phyloP scores from a whole-genome alignment of 2,797 vertebrate species.

The Manis javanica region DNA sequence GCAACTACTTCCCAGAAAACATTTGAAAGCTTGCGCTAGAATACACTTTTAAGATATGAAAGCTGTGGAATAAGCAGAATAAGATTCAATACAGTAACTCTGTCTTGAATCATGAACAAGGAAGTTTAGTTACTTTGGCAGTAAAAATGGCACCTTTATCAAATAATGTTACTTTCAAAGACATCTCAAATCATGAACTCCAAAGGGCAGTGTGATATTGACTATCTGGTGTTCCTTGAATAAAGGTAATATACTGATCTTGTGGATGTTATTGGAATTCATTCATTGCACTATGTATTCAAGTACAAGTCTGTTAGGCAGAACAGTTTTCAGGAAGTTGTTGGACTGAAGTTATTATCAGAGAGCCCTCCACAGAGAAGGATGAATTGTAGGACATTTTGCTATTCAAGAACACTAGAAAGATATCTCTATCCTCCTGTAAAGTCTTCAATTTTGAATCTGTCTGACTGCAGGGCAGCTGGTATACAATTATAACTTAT shows the following conservation, averaged over 20 bases:
- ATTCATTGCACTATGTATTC: background rate
- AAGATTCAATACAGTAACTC: background rate
- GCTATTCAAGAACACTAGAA: background rate
- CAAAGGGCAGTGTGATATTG: background rate
- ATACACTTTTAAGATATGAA: background rate
- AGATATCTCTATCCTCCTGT: background rate
- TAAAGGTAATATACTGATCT: background rate
- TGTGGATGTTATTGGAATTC: background rate
- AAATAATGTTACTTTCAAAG: constrained; percentile 10
- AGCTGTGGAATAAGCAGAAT: background rate
- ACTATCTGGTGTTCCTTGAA: background rate
- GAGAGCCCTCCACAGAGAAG: background rate
- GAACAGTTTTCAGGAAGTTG: background rate
- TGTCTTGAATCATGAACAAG: background rate
- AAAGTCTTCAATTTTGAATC: background rate
- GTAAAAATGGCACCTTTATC: background rate
- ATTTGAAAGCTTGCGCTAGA: background rate
- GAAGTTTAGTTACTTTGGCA: background rate
- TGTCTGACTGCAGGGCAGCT: background rate
- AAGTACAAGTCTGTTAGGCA: background rate
- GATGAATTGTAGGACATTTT: background rate
- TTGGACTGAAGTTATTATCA: background rate
- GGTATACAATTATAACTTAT: background rate
- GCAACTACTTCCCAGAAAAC: background rate
- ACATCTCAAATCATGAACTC: background rate